Base-by-base conservation (phyloP, 64 coral and sea anemone genomes). In the Stylophora pistillata region DNA sequence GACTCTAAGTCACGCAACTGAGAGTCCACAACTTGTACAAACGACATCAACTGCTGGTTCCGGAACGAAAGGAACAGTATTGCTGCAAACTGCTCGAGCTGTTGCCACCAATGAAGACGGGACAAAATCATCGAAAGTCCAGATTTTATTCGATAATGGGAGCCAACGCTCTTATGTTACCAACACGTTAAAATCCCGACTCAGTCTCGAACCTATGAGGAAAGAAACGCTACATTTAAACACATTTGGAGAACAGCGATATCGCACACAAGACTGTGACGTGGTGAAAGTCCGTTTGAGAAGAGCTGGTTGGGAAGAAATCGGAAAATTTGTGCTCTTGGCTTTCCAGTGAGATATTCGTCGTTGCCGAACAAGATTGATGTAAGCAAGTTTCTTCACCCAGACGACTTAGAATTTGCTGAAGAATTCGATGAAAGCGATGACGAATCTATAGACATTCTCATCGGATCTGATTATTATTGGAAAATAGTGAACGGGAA, bases 191-290 rank as follows among this genome's bases (percentile, higher is more conserved):
- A 91, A 85, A 25, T 82, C 78, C 15, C 70, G 15, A 26, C 72
- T 91, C 20, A 85, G 62, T 76, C 79, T 91, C 14, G 74, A 17
- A 37, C 10, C 89, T 5, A 23, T 75, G 55, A 85, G 53, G 74
- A 41, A 58, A 60, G 72, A 91, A 78, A 76, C 79, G 6, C 16
- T 91, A 55, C 89, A 85, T 53, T 75, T 91, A 20, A 91, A 91
- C 80, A 91, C 79, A 5, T 91, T 85, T 77, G 89, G 89, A 75
- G 89, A 91, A 64, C 68, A 85, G 47, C 37, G 55, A n/a, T 91
- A 83, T 73, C 69, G n/a, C n/a, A 85, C 58, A 58, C 28, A 91
- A 85, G 53, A 62, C 33, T 85, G 89, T 62, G 78, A 91, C 28
- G 28, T 91, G 52, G 89, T 91, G 13, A 59, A 85, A 26, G 30